Conservation (phyloP, 2,888 invertebrate species). For the Diloba caeruleocephala region DNA sequence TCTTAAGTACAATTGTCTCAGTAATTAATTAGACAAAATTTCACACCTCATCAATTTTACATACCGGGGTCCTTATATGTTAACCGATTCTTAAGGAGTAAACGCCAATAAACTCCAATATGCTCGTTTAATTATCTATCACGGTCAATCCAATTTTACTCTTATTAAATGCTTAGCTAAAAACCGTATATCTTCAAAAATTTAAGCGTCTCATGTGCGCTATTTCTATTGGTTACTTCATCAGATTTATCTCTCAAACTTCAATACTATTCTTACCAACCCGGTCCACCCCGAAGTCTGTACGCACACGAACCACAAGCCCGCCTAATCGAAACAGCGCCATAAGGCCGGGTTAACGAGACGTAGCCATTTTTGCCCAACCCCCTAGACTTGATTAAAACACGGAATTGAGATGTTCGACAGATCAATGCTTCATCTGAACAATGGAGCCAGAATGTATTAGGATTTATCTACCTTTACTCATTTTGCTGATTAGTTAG, state of each 20-base stretch:
- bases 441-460: slow-evolving; percentile 43
- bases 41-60: too few relatives aligned
- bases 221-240: too few relatives aligned
- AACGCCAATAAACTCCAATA: too few relatives aligned
- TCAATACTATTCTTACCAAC: not conserved
- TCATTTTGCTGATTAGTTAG: slow-evolving; percentile 43
- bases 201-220: too few relatives aligned
- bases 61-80: too few relatives aligned
- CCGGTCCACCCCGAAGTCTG: slow-evolving; percentile 13
- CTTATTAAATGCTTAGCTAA: too few relatives aligned
- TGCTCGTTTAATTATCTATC: too few relatives aligned
- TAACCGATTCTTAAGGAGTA: too few relatives aligned
- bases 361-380: slow-evolving; percentile 57
- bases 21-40: too few relatives aligned
- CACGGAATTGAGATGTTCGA: slow-evolving; percentile 57
- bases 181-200: too few relatives aligned
- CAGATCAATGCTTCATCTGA: slow-evolving; percentile 38
- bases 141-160: too few relatives aligned
- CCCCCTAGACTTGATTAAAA: slow-evolving; percentile 65
- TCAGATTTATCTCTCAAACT: not conserved
- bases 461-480: slow-evolving; percentile 26
- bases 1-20: too few relatives aligned
- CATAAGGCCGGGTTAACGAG: slow-evolving; percentile 57
- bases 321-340: slow-evolving; percentile 55
- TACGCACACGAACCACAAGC: slow-evolving; percentile 31